phyloP scores from a whole-genome alignment of 2,797 vertebrate genomes.

The Avahi laniger region DNA sequence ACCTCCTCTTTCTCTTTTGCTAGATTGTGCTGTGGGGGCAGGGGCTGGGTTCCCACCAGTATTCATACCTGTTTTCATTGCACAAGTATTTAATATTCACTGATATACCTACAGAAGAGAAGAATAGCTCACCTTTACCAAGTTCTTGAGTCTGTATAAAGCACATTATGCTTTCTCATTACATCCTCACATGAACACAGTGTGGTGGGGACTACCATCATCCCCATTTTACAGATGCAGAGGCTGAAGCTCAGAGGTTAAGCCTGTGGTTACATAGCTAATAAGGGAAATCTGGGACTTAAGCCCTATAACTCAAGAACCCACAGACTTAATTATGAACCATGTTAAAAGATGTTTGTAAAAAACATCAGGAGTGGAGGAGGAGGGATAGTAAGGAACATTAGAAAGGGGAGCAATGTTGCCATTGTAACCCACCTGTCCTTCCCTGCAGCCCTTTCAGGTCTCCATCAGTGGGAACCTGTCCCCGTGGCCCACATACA shows the following conservation, averaged over 20 bases:
- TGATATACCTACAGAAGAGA: neutral
- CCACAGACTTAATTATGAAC: slow-evolving; percentile 15
- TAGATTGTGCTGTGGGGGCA: neutral
- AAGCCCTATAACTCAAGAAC: neutral
- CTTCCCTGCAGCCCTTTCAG: slow-evolving; percentile 48
- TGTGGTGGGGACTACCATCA: neutral
- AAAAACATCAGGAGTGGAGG: neutral
- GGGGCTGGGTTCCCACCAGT: neutral
- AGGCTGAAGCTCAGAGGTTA: neutral
- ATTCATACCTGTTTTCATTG: neutral
- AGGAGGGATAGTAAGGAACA: neutral
- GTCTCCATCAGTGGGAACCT: slow-evolving; percentile 62
- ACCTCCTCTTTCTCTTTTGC: neutral
- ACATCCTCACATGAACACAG: neutral
- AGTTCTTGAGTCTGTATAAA: neutral
- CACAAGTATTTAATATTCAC: neutral
- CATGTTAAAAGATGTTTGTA: slow-evolving; percentile 6
- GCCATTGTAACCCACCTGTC: slow-evolving; percentile 13
- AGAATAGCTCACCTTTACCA: neutral
- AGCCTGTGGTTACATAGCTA: neutral
- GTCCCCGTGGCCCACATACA: slow-evolving; percentile 84
- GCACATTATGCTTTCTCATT: neutral
- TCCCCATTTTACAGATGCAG: neutral
- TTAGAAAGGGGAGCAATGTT: neutral
- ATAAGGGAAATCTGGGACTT: neutral